Evolutionary conservation across 1,140 invertebrate species (phyloP).

Genomic region (Drosophila persimilis): DNA sequence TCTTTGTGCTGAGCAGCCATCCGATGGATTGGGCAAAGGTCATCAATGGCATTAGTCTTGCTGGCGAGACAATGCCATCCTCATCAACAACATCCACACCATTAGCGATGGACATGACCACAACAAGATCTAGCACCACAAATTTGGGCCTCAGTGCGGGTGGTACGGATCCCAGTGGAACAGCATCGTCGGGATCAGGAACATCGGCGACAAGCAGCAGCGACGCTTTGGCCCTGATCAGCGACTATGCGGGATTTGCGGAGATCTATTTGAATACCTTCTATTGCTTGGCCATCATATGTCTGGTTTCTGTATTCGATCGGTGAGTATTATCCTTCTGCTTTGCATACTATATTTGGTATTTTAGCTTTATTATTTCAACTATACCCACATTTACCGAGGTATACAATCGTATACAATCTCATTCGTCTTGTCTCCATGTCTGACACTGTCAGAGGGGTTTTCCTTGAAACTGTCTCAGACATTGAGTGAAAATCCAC

Average conservation of each 20-base stretch:
- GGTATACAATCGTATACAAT: too few species aligned
- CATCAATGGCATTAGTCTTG: constrained; percentile 73
- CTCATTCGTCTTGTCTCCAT: too few species aligned
- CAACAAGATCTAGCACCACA: constrained; percentile 4
- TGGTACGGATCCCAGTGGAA: constrained; percentile 11
- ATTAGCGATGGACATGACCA: constrained; percentile 12
- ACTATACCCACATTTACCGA: too few species aligned
- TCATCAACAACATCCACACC: constrained; percentile 12
- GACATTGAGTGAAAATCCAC: too few species aligned
- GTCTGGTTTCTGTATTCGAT: constrained; percentile 82
- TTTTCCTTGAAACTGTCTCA: too few species aligned
- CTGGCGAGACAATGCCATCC: constrained; percentile 65
- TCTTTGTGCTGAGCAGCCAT: constrained; percentile 78
- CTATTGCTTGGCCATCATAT: constrained; percentile 80
- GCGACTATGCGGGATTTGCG: constrained; percentile 78
- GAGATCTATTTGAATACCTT: constrained; percentile 82
- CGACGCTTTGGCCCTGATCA: constrained; percentile 57
- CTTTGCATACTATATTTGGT: too few species aligned
- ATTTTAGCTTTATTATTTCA: too few species aligned
- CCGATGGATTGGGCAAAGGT: constrained; percentile 81
- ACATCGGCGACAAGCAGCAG: constrained; percentile 24
- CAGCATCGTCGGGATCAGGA: background rate
- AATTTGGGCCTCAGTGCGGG: constrained; percentile 10
- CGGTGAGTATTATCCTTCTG: constrained; percentile 62
- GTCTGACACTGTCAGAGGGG: too few species aligned